These are phyloP conservation scores for Archegozetes longisetosus DNA, from an alignment of 1,140 invertebrate species.

Conservation along the genomic window DNA sequence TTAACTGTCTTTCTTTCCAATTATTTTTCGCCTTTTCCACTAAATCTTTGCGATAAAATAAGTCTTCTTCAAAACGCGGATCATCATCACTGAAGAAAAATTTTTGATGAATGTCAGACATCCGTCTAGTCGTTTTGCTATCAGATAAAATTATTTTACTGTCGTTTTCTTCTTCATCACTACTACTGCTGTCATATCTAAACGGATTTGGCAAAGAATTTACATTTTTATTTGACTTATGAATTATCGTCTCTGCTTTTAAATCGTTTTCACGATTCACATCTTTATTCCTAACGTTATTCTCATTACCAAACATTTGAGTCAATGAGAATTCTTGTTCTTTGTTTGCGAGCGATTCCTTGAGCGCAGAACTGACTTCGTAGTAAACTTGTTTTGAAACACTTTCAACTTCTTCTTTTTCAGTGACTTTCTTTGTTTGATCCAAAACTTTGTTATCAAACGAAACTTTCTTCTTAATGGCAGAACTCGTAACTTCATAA, in stretches of 20 bases:
- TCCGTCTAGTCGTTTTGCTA: no score
- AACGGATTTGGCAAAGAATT: conserved; percentile 11
- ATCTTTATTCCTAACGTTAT: background rate
- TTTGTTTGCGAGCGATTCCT: background rate
- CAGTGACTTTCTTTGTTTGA: background rate
- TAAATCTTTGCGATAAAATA: background rate
- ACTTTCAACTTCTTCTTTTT: background rate
- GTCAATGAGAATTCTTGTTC: conserved; percentile 1
- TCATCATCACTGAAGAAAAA: background rate
- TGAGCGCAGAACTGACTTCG: conserved; percentile 7
- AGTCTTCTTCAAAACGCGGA: background rate
- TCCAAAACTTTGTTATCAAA: background rate
- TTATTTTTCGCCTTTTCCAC: background rate
- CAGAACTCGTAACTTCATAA: conserved; percentile 1
- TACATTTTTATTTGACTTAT: conserved; percentile 6
- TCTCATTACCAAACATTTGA: background rate
- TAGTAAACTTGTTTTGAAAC: conserved; percentile 3
- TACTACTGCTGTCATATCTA: conserved; percentile 13
- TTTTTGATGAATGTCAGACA: background rate
- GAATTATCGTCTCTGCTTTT: conserved; percentile 1
- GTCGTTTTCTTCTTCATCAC: conserved; percentile 2
- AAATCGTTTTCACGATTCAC: background rate
- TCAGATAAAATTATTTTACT: background rate
- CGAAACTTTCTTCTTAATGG: background rate
- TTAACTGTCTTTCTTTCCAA: background rate